Percentiles rank a stretch among this genome's conserved stretches.
Evolutionary conservation across 2,113 vertebrate species (phyloP).

Genomic region (Probosciger aterrimus): DNA sequence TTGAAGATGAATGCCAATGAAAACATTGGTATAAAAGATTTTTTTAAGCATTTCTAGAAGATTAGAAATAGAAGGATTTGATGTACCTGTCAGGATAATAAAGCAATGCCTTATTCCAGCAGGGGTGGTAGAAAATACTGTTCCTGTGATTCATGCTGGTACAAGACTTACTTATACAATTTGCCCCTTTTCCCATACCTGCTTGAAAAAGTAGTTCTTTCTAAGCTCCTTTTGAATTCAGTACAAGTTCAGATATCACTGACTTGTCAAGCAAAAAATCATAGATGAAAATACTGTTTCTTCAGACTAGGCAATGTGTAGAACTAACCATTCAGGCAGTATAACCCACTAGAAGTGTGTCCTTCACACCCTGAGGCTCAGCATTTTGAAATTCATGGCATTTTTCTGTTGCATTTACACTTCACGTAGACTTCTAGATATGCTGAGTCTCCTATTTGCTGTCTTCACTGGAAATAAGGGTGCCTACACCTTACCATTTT

Average conservation of each 20-base stretch:
- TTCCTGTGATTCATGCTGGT: background rate
- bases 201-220: background rate
- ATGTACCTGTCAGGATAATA: background rate
- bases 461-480: background rate
- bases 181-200: background rate
- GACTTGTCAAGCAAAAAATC: background rate
- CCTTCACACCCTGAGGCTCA: background rate
- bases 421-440: background rate
- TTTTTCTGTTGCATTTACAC: background rate
- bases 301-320: background rate
- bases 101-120: background rate
- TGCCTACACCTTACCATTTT: background rate
- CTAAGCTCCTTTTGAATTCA: background rate
- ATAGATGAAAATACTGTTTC: background rate
- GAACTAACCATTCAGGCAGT: background rate
- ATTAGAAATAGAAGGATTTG: conserved; percentile 22
- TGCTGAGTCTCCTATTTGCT: background rate
- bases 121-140: background rate
- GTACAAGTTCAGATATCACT: background rate
- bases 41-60: background rate
- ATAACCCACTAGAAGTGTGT: background rate
- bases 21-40: background rate
- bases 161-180: background rate
- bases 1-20: conserved; percentile 11
- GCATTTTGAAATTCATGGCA: background rate